Evolutionary conservation across 1,140 invertebrate species (phyloP).

Genomic region (Bombyx mori): DNA sequence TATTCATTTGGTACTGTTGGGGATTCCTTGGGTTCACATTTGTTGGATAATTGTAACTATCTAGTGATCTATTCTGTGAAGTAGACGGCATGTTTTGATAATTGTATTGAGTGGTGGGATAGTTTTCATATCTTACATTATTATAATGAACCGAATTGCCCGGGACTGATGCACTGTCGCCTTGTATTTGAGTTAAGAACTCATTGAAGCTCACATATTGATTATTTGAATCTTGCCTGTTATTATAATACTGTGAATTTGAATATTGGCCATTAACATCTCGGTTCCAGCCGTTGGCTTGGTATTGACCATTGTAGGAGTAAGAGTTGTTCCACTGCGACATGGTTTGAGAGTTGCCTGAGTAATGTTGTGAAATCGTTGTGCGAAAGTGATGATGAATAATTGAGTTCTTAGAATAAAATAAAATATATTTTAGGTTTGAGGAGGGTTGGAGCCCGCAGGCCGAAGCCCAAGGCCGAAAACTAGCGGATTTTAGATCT

Average conservation of each 20-base stretch:
- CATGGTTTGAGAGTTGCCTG: constrained; percentile 25
- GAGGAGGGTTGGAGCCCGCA: constrained; percentile 21
- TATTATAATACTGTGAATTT: constrained; percentile 47
- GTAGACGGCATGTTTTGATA: constrained; percentile 43
- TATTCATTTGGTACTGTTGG: constrained; percentile 28
- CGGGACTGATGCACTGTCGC: constrained; percentile 20
- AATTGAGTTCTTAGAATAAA: too few relatives aligned
- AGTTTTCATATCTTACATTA: constrained; percentile 45
- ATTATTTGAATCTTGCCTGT: constrained; percentile 38
- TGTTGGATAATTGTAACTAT: constrained; percentile 34
- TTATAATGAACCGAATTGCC: constrained; percentile 28
- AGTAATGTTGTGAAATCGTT: constrained; percentile 43
- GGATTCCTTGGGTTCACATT: constrained; percentile 27
- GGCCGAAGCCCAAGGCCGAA: constrained; percentile 54
- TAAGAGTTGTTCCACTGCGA: constrained; percentile 62
- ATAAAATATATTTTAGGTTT: too few relatives aligned
- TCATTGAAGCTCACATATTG: constrained; percentile 64
- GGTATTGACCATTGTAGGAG: constrained; percentile 49
- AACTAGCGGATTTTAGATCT: constrained; percentile 26
- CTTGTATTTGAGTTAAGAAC: constrained; percentile 57
- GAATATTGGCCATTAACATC: constrained; percentile 44
- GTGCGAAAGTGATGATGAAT: constrained; percentile 4
- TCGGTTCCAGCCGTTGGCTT: constrained; percentile 44
- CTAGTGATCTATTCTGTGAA: constrained; percentile 33
- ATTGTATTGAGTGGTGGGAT: constrained; percentile 38